These are phyloP conservation scores for Andricus grossulariae DNA, from an alignment of 1,140 invertebrate species.

Conservation along the genomic window DNA sequence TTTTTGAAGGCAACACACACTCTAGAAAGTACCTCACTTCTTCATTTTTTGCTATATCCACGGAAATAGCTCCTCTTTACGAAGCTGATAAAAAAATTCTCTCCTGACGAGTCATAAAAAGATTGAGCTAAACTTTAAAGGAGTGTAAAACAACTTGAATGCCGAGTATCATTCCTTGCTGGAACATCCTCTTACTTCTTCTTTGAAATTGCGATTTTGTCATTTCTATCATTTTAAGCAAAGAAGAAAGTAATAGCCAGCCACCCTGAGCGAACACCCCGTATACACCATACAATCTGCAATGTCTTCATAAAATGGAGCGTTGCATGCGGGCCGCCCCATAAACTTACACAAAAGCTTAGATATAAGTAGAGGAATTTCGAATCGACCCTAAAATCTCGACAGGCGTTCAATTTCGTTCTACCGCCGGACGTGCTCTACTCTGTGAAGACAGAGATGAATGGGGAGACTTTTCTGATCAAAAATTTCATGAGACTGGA, in stretches of 20 bases:
- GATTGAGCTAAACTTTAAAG: conserved; percentile 1
- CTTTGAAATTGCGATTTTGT: conserved; percentile 10
- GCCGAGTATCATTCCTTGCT: conserved; percentile 1
- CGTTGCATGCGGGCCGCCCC: background rate
- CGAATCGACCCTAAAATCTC: conserved; percentile 13
- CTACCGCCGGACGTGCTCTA: background rate
- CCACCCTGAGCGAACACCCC: background rate
- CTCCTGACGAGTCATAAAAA: background rate
- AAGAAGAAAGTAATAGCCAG: conserved; percentile 5
- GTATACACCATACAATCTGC: conserved; percentile 1
- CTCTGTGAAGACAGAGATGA: background rate
- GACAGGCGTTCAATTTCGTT: conserved; percentile 21
- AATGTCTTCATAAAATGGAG: conserved; percentile 15
- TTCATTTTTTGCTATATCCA: background rate
- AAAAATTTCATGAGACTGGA: background rate
- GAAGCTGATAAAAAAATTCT: background rate
- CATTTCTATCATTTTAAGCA: conserved; percentile 12
- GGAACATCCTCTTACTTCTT: background rate
- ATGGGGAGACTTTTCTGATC: background rate
- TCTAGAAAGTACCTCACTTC: background rate
- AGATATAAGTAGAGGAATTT: background rate
- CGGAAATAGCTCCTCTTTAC: background rate
- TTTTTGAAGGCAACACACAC: background rate
- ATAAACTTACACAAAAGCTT: conserved; percentile 24
- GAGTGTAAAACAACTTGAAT: conserved; percentile 10